Conservation (phyloP, 2,888 invertebrate species). For the Platycheirus albimanus region DNA sequence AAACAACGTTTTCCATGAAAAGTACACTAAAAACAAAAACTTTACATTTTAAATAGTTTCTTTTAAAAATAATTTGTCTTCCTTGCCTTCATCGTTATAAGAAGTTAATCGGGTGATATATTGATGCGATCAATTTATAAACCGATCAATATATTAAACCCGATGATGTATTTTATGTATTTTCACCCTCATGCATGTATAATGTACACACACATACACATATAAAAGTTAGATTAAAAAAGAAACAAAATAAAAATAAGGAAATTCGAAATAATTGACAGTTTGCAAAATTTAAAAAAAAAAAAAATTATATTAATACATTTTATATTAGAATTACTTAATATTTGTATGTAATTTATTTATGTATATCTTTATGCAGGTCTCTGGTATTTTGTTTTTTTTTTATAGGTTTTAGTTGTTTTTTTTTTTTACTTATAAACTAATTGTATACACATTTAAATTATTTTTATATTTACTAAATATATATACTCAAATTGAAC, state of each 20-base stretch:
- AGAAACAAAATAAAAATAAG: constrained; percentile 17
- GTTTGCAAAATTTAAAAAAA: constrained; percentile 33
- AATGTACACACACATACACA: neutral
- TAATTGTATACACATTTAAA: constrained; percentile 59
- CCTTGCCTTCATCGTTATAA: too few species aligned
- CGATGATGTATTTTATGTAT: neutral
- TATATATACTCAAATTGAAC: constrained; percentile 54
- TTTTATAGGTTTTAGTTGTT: too few species aligned
- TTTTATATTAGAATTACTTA: constrained; percentile 32
- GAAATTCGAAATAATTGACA: constrained; percentile 61
- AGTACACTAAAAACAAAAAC: too few species aligned
- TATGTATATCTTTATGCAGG: constrained; percentile 69
- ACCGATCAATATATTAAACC: neutral
- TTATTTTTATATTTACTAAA: constrained; percentile 9
- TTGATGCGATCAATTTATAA: neutral
- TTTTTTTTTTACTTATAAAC: constrained; percentile 52
- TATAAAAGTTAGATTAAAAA: constrained; percentile 21
- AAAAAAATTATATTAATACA: constrained; percentile 19
- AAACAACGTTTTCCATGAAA: too few species aligned
- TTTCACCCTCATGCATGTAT: constrained; percentile 11
- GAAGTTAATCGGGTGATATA: too few species aligned
- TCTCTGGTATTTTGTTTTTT: constrained; percentile 67
- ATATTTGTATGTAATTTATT: constrained; percentile 41
- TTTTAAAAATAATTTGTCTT: too few species aligned
- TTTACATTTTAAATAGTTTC: too few species aligned